Base-by-base conservation (phyloP, 2,113 vertebrate species). In the Cairina moschata region DNA sequence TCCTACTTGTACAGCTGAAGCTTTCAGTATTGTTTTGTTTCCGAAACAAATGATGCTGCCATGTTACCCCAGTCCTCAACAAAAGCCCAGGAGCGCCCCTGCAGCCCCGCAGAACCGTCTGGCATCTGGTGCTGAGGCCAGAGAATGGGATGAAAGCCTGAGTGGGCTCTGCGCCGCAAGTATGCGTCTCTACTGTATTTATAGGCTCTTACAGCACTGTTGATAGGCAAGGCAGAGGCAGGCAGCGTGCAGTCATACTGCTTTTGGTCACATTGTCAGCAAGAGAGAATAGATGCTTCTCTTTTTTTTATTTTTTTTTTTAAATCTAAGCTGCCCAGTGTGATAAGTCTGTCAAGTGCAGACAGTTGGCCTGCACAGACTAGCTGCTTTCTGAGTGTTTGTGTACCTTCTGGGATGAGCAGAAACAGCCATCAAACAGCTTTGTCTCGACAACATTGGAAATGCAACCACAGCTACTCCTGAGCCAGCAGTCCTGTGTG, bases 41-140 rank as follows among this genome's bases (percentile, higher is more conserved):
- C 73, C 0, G 13, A 91, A 93, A 95, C 83, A 94, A 81, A 78
- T 8, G 32, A 56, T 86, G 83, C 79, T 86, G 65, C 85, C 56
- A 11, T 1, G 68, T 86, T 93, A 83, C 59, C 77, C 32, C 0
- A 0, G 12, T 54, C 0, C 0, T 29, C 68, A 55, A 17, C 90
- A 80, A 40, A 63, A 78, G 79, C 60, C 56, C 4, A 3, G 73
- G 52, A 90, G 75, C 29, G 11, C 38, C 66, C 34, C 81, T 34
- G 31, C 50, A 21, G 65, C 74, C 44, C 62, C 28, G 32, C 32
- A 82, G 80, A 78, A 40, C 73, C 60, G 28, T 81, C 44, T 31
- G 56, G 81, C 62, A 62, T 76, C 72, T 84, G 59, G n/a, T 4
- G 1, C 40, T 0, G 9, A 68, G 76, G 65, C 46, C 66, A 26